Evolutionary conservation across 2,113 vertebrate species (phyloP).

Genomic region (Stictonetta naevosa): DNA sequence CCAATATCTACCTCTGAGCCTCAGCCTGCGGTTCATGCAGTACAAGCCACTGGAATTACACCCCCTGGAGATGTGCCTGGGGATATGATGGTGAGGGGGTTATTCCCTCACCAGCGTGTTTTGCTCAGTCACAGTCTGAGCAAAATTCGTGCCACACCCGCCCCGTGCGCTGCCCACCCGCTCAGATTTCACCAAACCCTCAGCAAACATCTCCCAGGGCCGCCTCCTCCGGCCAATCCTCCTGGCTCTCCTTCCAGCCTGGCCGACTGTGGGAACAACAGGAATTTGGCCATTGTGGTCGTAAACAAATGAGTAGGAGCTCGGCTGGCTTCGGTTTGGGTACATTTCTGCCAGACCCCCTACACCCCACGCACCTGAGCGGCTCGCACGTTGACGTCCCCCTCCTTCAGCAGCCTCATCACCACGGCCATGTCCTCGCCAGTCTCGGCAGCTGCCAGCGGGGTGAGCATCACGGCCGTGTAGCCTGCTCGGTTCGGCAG

Average conservation of each 20-base stretch:
- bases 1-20: rapidly evolving
- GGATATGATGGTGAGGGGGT: not conserved
- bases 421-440: slow-evolving; percentile 92
- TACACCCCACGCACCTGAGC: slow-evolving; percentile 82
- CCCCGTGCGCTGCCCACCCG: not conserved
- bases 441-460: slow-evolving; percentile 86
- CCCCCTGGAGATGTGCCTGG: not conserved
- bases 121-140: not conserved
- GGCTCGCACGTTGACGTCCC: slow-evolving; percentile 89
- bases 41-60: rapidly evolving
- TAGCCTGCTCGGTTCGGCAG: slow-evolving; percentile 94
- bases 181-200: not conserved
- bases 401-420: slow-evolving; percentile 86
- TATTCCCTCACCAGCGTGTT: not conserved
- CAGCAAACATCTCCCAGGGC: not conserved
- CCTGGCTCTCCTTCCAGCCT: not conserved
- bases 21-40: rapidly evolving
- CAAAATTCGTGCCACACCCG: rapidly evolving
- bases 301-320: rapidly evolving
- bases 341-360: not conserved
- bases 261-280: not conserved
- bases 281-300: not conserved
- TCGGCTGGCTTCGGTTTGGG: not conserved
- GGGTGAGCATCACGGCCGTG: slow-evolving; percentile 94
- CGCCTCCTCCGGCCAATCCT: not conserved